Evolutionary conservation across 2,888 invertebrate species (phyloP).

Genomic region (Carabus problematicus): DNA sequence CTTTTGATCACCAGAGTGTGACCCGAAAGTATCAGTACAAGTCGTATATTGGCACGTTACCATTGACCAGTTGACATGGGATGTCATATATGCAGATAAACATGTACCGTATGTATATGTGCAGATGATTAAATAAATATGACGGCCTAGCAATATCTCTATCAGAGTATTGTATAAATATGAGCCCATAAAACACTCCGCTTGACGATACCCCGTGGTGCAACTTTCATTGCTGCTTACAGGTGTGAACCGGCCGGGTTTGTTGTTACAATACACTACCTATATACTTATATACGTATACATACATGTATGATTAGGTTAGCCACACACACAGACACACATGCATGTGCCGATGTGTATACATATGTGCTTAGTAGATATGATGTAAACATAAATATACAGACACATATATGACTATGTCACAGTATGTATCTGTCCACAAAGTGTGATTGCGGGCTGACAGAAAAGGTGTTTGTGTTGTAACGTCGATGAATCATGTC

Average conservation of each 20-base stretch:
- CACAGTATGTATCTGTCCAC: background rate
- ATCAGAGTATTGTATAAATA: conserved; percentile 20
- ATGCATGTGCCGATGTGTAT: no score
- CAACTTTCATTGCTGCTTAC: conserved; percentile 12
- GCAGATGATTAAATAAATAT: conserved; percentile 23
- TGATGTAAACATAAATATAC: no score
- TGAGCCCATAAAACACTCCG: conserved; percentile 25
- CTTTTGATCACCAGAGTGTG: conserved; percentile 18
- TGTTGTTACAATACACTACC: no score
- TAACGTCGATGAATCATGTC: conserved; percentile 7
- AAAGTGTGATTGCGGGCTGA: background rate
- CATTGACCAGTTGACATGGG: conserved; percentile 8
- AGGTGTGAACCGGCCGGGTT: conserved; percentile 13
- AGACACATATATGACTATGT: background rate
- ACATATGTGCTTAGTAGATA: no score
- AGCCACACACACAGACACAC: no score
- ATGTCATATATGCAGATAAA: conserved; percentile 7
- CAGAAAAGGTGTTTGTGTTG: background rate
- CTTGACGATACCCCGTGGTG: conserved; percentile 22
- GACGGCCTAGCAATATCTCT: conserved; percentile 19
- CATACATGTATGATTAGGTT: no score
- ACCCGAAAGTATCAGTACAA: conserved; percentile 24
- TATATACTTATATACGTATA: no score
- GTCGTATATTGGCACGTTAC: conserved; percentile 14
- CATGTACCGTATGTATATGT: conserved; percentile 4